Percentiles rank a stretch among this genome's conserved stretches.
Evolutionary conservation across 2,113 vertebrate genomes (phyloP).

Genomic region (Protobothrops flavoviridis): DNA sequence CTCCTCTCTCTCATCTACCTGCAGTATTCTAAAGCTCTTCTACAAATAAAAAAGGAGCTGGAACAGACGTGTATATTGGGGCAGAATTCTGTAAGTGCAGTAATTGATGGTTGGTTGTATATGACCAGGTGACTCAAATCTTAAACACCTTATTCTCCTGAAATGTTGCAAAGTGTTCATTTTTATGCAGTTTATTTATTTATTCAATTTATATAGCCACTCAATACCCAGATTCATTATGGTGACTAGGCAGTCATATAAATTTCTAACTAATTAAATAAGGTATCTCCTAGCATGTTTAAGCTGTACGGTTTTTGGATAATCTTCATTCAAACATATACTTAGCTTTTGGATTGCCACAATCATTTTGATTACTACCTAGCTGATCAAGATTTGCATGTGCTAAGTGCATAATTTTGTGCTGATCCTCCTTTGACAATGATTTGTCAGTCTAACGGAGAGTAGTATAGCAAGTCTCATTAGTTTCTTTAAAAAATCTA

Average conservation of each 20-base stretch:
- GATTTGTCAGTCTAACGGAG: not conserved
- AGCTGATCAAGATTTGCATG: not conserved
- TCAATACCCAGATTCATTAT: not conserved
- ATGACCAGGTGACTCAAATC: not conserved
- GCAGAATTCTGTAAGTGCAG: not conserved
- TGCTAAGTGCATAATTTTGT: not conserved
- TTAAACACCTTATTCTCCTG: not conserved
- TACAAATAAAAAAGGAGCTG: not conserved
- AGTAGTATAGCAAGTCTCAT: not conserved
- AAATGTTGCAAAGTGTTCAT: not conserved
- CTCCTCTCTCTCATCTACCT: not conserved
- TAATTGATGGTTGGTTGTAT: not conserved
- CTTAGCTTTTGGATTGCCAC: not conserved
- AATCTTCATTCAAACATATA: not conserved
- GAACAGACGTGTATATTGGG: not conserved
- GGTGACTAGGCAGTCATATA: not conserved
- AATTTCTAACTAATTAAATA: not conserved
- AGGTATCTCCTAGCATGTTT: not conserved
- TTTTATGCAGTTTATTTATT: not conserved
- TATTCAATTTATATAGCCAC: not conserved
- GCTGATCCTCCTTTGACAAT: not conserved
- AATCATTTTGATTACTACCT: not conserved
- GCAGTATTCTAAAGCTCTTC: not conserved
- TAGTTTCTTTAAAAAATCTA: not conserved
- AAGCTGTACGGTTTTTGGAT: not conserved